Conservation (phyloP, 2,888 invertebrate genomes). For the Micoletzkya japonica region DNA sequence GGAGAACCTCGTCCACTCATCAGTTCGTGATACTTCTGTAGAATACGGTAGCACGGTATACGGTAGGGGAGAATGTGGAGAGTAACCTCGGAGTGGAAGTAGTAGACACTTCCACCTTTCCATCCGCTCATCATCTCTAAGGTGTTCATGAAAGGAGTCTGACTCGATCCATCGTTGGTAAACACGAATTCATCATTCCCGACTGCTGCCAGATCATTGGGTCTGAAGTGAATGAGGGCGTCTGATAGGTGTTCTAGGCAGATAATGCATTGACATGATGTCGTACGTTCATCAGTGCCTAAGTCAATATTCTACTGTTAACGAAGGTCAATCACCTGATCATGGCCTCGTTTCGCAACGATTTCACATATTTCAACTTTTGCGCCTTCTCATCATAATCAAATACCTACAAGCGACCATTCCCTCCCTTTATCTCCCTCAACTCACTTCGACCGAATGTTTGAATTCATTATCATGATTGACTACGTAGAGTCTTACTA, state of each 20-base stretch:
- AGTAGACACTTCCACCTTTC: constrained; percentile 39
- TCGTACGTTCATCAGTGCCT: no score
- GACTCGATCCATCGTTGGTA: constrained; percentile 43
- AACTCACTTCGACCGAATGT: constrained; percentile 38
- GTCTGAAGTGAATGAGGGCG: constrained; percentile 29
- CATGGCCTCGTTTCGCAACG: background rate
- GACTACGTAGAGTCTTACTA: constrained; percentile 40
- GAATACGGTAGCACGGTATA: background rate
- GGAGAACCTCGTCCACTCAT: constrained; percentile 26
- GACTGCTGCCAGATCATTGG: constrained; percentile 44
- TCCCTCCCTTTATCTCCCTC: no score
- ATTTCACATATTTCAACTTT: background rate
- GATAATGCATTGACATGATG: no score
- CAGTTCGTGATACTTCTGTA: background rate
- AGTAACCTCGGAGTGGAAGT: constrained; percentile 39
- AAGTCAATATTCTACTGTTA: no score
- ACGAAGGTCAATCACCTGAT: no score
- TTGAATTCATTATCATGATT: constrained; percentile 37
- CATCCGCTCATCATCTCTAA: constrained; percentile 36
- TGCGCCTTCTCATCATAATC: constrained; percentile 5
- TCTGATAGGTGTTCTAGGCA: background rate
- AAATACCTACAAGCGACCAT: no score
- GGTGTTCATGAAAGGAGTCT: constrained; percentile 31
- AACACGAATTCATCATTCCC: constrained; percentile 39
- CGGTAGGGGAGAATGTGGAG: background rate